These are phyloP conservation scores for Pinctada fucata DNA, from an alignment of 2,888 invertebrate species.

Conservation along the genomic window DNA sequence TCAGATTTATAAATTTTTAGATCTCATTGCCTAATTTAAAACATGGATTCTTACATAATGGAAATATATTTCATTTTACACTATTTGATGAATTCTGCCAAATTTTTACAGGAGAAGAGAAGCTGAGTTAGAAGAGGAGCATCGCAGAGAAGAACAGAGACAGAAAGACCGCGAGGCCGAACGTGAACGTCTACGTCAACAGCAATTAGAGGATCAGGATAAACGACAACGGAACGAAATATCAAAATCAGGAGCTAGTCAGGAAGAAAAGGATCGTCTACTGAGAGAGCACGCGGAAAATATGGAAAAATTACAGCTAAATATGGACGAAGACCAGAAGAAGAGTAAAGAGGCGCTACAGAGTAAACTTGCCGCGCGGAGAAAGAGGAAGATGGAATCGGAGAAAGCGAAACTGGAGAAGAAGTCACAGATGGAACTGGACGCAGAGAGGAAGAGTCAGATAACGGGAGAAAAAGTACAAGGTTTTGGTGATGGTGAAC, in stretches of 20 bases:
- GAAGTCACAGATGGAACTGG: slow-evolving; percentile 59
- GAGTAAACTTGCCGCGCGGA: slow-evolving; percentile 68
- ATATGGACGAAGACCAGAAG: slow-evolving; percentile 60
- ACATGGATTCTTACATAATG: too few relatives aligned
- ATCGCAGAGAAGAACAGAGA: slow-evolving; percentile 63
- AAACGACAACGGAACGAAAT: slow-evolving; percentile 65
- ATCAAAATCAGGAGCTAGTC: slow-evolving; percentile 53
- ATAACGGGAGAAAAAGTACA: slow-evolving; percentile 54
- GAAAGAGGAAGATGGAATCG: slow-evolving; percentile 59
- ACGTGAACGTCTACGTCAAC: slow-evolving; percentile 58
- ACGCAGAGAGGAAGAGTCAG: slow-evolving; percentile 53
- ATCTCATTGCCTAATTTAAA: too few relatives aligned
- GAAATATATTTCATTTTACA: too few relatives aligned
- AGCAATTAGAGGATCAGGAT: slow-evolving; percentile 66
- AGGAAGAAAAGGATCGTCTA: slow-evolving; percentile 66
- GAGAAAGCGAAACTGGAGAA: slow-evolving; percentile 64
- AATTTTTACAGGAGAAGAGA: slow-evolving; percentile 63
- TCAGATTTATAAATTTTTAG: too few relatives aligned
- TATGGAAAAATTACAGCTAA: slow-evolving; percentile 61
- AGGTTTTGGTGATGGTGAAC: slow-evolving; percentile 43
- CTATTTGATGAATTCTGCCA: too few relatives aligned
- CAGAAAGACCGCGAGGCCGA: slow-evolving; percentile 66
- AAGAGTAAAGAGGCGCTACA: slow-evolving; percentile 57
- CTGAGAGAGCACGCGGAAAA: slow-evolving; percentile 68
- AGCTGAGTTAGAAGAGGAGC: slow-evolving; percentile 65